Evolutionary conservation across 1,140 invertebrate species (phyloP).

Genomic region (Dufourea novaeangliae): DNA sequence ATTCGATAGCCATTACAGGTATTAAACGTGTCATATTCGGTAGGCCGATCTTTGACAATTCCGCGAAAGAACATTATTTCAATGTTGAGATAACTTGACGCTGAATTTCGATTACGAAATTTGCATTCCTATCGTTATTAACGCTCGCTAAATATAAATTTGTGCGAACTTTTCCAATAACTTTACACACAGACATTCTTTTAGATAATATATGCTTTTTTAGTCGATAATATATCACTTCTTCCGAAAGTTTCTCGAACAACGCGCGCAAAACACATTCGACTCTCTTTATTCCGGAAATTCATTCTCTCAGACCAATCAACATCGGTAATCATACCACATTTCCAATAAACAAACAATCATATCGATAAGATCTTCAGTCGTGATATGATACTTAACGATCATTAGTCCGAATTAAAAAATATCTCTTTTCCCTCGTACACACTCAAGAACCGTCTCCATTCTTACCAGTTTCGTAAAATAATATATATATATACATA

Average conservation of each 20-base stretch:
- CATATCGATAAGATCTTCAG: not conserved
- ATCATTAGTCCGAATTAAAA: not conserved
- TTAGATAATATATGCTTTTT: not conserved
- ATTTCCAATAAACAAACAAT: not conserved
- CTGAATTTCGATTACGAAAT: not conserved
- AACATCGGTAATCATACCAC: slow-evolving; percentile 3
- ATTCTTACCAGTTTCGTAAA: not conserved
- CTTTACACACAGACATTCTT: not conserved
- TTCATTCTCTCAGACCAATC: slow-evolving; percentile 25
- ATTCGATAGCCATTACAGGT: no score
- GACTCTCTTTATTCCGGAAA: not conserved
- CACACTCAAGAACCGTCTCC: not conserved
- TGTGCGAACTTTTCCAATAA: not conserved
- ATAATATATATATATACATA: not conserved
- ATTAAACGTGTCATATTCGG: no score
- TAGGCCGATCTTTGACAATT: not conserved
- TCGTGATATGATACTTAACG: not conserved
- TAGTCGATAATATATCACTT: no score
- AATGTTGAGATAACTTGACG: not conserved
- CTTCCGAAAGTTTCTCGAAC: not conserved
- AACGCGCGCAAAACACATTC: not conserved
- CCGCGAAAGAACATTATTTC: not conserved
- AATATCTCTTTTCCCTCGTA: not conserved
- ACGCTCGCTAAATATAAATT: not conserved
- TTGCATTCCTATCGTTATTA: not conserved